Evolutionary conservation across 1,140 invertebrate genomes (phyloP), one percentile per base, ranked within the genome.

Genomic region (Solen grandis): DNA sequence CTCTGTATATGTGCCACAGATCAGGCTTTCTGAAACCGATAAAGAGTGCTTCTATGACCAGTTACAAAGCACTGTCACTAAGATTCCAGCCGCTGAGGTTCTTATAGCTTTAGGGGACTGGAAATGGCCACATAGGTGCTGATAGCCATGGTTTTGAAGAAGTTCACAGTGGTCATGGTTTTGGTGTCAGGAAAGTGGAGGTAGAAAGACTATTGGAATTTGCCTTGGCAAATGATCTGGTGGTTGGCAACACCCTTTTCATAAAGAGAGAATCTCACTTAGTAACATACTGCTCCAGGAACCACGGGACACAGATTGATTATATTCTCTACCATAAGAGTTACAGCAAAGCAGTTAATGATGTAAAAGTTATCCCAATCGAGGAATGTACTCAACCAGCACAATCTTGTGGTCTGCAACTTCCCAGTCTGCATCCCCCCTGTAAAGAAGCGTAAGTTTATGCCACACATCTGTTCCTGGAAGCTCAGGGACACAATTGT

Each of bases 121-220:
- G 65, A 68, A 68, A n/a, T 41, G 65, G 65, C n/a, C 65, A 68
- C 50, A 41, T 68, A n/a, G 41, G 65, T 5, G 38, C 65, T 27
- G n/a, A n/a, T n/a, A n/a, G n/a, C n/a, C n/a, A n/a, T n/a, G n/a
- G n/a, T n/a, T n/a, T n/a, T n/a, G n/a, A 46, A 68, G 65, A 68
- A n/a, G 41, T 46, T 19, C 65, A 68, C 2, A 41, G 65, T 19
- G 36, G 38, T 68, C 33, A 14, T n/a, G 65, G 65, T 31, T 68
- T 68, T 27, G 65, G 65, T 8, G 16, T 46, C 5, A 19, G 35
- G 10, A 68, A 68, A 35, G 27, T 25, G 5, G 65, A 68, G 22
- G 65, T 35, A 10, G 65, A 68, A 41, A 16, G 65, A 41, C 19
- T 68, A 8, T 68, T 68, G 29, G 65, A 68, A n/a, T 68, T 68